Percentiles rank a stretch among this genome's conserved stretches.
phyloP scores from a whole-genome alignment of 2,797 vertebrate genomes.

The Bovichtus diacanthus region DNA sequence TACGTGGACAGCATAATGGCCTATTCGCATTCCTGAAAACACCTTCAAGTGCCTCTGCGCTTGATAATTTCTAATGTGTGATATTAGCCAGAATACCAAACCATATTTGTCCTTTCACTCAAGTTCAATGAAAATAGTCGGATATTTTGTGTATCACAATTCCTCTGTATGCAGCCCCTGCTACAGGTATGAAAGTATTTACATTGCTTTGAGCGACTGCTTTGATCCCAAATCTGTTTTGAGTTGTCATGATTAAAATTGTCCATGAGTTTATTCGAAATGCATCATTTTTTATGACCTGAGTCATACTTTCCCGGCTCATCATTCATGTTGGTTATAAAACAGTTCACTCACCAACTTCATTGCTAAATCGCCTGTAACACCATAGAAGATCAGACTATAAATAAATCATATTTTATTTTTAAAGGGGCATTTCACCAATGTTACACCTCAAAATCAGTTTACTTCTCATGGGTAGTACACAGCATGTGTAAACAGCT shows the following conservation, averaged over 20 bases:
- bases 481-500: not conserved
- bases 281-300: not conserved
- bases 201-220: slow-evolving; percentile 7
- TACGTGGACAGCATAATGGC: slow-evolving; percentile 48
- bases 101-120: slow-evolving; percentile 30
- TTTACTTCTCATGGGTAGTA: not conserved
- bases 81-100: slow-evolving; percentile 23
- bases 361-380: not conserved
- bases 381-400: not conserved
- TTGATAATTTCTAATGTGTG: slow-evolving; percentile 23
- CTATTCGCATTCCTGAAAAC: slow-evolving; percentile 45
- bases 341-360: slow-evolving; percentile 19
- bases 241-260: slow-evolving; percentile 28
- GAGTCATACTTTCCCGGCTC: not conserved
- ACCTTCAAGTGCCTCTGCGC: slow-evolving; percentile 30
- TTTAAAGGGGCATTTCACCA: slow-evolving; percentile 12
- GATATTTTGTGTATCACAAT: not conserved
- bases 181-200: slow-evolving; percentile 16
- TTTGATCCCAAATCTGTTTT: slow-evolving; percentile 39
- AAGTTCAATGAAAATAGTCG: not conserved
- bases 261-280: slow-evolving; percentile 22
- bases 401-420: slow-evolving; percentile 10
- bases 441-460: not conserved
- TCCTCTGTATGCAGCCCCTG: slow-evolving; percentile 13
- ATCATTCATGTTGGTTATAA: slow-evolving; percentile 6